These are phyloP conservation scores for Gandaritis pyraliata DNA, from an alignment of 2,888 invertebrate species.

Conservation along the genomic window DNA sequence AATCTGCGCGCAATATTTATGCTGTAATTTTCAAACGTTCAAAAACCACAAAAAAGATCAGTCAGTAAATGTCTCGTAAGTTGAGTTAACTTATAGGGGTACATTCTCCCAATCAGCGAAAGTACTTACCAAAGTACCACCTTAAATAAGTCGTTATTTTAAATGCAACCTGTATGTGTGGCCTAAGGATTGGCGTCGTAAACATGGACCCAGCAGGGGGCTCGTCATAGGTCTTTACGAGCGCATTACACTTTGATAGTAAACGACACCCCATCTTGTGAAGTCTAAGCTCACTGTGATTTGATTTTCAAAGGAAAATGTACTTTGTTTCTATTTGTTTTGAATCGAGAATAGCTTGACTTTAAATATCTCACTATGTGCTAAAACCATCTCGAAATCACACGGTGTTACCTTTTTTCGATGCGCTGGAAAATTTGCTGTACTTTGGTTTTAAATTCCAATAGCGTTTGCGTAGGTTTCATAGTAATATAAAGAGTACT, in stretches of 20 bases:
- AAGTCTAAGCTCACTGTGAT: conserved; percentile 1
- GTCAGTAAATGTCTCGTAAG: no score
- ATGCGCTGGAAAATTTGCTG: background rate
- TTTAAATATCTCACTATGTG: no score
- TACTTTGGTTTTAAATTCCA: background rate
- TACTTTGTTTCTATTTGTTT: background rate
- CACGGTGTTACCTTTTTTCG: no score
- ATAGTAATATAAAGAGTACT: background rate
- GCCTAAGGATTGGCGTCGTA: conserved; percentile 46
- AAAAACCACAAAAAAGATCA: no score
- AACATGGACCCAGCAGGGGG: conserved; percentile 55
- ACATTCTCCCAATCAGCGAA: conserved; percentile 12
- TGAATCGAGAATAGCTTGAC: background rate
- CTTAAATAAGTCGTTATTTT: conserved; percentile 34
- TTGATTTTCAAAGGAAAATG: background rate
- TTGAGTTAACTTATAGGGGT: background rate
- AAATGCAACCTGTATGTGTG: conserved; percentile 37
- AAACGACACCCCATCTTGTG: conserved; percentile 52
- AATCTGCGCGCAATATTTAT: no score
- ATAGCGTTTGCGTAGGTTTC: background rate
- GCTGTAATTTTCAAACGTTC: no score
- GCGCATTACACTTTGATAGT: conserved; percentile 51
- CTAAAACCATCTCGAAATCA: no score
- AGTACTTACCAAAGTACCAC: conserved; percentile 9
- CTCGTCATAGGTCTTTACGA: conserved; percentile 64